Evolutionary conservation across 2,113 vertebrate species (phyloP).

Genomic region (Myrmecophaga tridactyla): DNA sequence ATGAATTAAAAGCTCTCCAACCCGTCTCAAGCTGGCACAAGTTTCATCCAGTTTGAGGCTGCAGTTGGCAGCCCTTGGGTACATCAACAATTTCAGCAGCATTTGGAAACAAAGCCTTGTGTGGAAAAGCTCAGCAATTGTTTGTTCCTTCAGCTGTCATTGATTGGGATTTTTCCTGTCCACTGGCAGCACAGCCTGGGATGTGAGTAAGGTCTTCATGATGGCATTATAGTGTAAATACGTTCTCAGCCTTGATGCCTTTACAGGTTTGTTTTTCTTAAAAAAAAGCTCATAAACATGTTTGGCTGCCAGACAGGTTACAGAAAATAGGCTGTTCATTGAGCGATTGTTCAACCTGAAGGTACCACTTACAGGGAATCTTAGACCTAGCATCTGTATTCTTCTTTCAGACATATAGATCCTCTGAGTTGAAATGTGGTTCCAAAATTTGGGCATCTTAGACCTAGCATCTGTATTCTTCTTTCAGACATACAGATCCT

Average conservation of each 20-base stretch:
- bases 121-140: background rate
- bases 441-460: background rate
- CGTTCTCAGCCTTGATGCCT: background rate
- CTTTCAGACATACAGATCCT: background rate
- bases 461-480: background rate
- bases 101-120: constrained; percentile 35
- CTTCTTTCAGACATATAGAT: background rate
- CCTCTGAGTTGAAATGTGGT: no score
- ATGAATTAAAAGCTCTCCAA: constrained; percentile 13
- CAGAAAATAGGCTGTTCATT: constrained; percentile 4
- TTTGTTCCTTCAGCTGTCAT: background rate
- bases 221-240: background rate
- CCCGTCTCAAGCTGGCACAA: background rate
- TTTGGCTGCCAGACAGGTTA: background rate
- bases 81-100: background rate
- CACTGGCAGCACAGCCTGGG: background rate
- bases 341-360: background rate
- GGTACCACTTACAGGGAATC: background rate
- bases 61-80: background rate
- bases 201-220: background rate
- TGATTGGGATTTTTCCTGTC: background rate
- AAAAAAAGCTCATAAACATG: constrained; percentile 50
- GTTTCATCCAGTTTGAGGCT: background rate
- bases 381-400: background rate
- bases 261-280: constrained; percentile 15